A percentile compares a stretch with the other conserved stretches of the same genome.
phyloP scores from a whole-genome alignment of 2,888 invertebrate genomes.

The Callyntrura guangdongensis region DNA sequence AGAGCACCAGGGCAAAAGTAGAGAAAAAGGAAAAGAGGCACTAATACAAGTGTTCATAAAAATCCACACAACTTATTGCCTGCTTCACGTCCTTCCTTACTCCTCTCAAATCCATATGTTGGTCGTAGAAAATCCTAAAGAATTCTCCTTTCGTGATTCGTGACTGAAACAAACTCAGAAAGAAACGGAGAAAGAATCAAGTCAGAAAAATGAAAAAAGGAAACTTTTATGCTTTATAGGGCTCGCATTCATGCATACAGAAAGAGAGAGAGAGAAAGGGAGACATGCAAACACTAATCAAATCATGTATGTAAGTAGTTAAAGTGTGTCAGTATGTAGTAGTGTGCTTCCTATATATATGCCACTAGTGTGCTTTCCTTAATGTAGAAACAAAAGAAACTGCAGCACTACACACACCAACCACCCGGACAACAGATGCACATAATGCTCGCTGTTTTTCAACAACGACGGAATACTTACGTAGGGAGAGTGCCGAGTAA shows the following conservation, averaged over 20 bases:
- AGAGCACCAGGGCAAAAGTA: not conserved
- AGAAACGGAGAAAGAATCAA: constrained; percentile 55
- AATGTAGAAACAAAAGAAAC: constrained; percentile 37
- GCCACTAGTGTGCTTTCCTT: not conserved
- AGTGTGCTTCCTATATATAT: constrained; percentile 24
- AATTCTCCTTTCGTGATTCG: constrained; percentile 63
- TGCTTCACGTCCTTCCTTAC: constrained; percentile 41
- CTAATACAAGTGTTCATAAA: constrained; percentile 68
- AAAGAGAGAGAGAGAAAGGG: not conserved
- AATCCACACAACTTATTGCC: constrained; percentile 67
- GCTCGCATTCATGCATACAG: constrained; percentile 61
- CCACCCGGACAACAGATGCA: constrained; percentile 61
- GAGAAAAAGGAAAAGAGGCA: constrained; percentile 13
- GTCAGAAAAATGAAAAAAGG: constrained; percentile 64
- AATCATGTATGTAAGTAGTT: constrained; percentile 21
- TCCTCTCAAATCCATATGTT: constrained; percentile 58
- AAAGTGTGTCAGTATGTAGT: constrained; percentile 36
- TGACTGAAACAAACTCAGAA: constrained; percentile 58
- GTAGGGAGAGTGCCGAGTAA: not conserved
- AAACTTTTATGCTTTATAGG: constrained; percentile 53
- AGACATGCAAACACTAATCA: constrained; percentile 60
- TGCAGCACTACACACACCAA: constrained; percentile 27
- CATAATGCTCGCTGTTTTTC: constrained; percentile 56
- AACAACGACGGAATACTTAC: not conserved
- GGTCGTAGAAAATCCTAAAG: constrained; percentile 7